phyloP scores from a whole-genome alignment of 2,113 vertebrate genomes.

The Potamarius usumacintae region DNA sequence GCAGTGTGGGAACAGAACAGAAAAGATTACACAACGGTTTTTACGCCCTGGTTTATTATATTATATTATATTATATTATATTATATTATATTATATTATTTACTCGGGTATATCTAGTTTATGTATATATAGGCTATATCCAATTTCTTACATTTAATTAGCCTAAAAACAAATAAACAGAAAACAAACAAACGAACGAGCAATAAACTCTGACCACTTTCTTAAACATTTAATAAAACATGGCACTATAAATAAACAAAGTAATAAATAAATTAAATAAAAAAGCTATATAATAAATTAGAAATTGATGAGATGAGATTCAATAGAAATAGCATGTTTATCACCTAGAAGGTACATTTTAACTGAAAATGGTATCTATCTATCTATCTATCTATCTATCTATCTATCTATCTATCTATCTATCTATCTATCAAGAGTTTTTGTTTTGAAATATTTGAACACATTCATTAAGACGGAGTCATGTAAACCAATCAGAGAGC shows the following conservation, averaged over 20 bases:
- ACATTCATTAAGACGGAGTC: background rate
- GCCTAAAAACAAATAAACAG: too few species aligned
- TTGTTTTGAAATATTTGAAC: background rate
- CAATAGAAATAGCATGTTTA: background rate
- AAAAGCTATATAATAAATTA: background rate
- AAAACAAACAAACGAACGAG: too few species aligned
- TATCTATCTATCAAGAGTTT: too few species aligned
- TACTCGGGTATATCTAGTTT: background rate
- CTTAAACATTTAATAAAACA: background rate
- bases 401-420: too few species aligned
- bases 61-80: too few species aligned
- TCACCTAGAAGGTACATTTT: background rate
- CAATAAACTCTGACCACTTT: background rate
- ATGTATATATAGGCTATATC: too few species aligned
- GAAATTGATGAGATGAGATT: too few species aligned
- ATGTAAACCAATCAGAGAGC: conserved; percentile 8
- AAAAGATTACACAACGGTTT: background rate
- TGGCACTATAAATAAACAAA: background rate
- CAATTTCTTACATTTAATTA: background rate
- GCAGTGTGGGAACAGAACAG: background rate
- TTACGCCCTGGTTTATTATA: background rate
- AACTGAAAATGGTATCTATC: background rate
- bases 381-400: too few species aligned
- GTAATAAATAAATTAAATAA: background rate
- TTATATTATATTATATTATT: background rate